phyloP scores from a whole-genome alignment of 2,888 invertebrate genomes.

The Stratiomys singularior region DNA sequence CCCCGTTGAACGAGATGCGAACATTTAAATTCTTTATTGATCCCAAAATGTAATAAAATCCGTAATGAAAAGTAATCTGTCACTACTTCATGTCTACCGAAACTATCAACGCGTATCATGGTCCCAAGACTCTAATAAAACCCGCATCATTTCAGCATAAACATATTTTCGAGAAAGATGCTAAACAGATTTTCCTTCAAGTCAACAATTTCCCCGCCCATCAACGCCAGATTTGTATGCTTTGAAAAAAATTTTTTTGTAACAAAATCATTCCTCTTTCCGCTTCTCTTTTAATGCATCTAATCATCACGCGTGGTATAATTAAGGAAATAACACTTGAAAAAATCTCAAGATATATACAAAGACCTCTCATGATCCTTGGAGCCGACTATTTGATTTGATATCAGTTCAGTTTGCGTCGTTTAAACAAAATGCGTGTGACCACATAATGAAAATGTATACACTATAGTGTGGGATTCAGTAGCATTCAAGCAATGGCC shows the following conservation, averaged over 20 bases:
- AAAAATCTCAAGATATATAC: no score
- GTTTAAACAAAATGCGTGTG: background rate
- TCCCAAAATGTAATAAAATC: background rate
- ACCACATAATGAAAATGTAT: slow-evolving; percentile 6
- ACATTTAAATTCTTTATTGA: no score
- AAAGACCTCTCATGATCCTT: no score
- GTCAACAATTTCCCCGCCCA: no score
- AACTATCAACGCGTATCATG: background rate
- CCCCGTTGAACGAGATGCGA: no score
- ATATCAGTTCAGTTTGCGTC: background rate
- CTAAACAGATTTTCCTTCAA: background rate
- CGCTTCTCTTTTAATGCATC: no score
- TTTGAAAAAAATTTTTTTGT: no score
- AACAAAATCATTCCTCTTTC: no score
- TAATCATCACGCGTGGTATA: no score
- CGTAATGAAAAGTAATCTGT: background rate
- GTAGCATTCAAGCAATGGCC: background rate
- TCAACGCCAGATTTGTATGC: no score
- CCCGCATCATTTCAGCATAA: background rate
- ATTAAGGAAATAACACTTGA: no score
- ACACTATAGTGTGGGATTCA: background rate
- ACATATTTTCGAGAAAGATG: background rate
- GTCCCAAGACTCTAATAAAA: background rate
- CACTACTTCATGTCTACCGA: background rate
- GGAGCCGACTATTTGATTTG: background rate